phyloP scores from a whole-genome alignment of 1,140 invertebrate species.

The Panagrolaimus sp. region DNA sequence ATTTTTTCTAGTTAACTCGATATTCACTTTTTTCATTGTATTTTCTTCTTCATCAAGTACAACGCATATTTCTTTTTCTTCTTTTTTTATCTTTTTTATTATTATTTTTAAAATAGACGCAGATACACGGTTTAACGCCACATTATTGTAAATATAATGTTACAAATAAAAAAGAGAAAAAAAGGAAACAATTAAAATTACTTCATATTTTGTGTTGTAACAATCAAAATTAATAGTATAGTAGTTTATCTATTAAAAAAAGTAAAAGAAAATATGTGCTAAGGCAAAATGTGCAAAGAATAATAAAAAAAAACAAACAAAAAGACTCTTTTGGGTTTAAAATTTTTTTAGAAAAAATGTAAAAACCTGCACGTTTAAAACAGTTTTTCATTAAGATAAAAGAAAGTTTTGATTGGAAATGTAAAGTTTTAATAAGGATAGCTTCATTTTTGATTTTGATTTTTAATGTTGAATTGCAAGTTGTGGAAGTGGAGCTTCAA shows the following conservation, averaged over 20 bases:
- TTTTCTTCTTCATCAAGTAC: not conserved
- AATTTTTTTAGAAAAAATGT: not conserved
- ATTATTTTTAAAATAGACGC: not conserved
- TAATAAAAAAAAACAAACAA: not conserved
- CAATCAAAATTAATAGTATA: not conserved
- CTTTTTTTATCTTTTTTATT: not conserved
- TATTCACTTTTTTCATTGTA: too few species aligned
- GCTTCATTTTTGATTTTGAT: constrained; percentile 5
- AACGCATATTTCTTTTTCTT: not conserved
- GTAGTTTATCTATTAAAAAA: not conserved
- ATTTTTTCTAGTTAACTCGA: too few species aligned
- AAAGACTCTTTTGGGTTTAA: constrained; percentile 12
- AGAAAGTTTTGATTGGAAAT: not conserved
- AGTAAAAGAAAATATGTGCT: not conserved
- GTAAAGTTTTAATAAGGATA: constrained; percentile 3
- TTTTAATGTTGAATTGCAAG: constrained; percentile 55
- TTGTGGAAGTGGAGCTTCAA: constrained; percentile 61
- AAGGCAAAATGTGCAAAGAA: not conserved
- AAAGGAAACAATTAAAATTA: not conserved
- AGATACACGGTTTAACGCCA: not conserved
- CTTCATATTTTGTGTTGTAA: not conserved
- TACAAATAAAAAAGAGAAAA: not conserved
- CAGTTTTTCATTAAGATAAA: not conserved
- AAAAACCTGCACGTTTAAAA: not conserved
- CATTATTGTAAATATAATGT: not conserved